phyloP scores from a whole-genome alignment of 2,888 invertebrate genomes.

The Plusia festucae region DNA sequence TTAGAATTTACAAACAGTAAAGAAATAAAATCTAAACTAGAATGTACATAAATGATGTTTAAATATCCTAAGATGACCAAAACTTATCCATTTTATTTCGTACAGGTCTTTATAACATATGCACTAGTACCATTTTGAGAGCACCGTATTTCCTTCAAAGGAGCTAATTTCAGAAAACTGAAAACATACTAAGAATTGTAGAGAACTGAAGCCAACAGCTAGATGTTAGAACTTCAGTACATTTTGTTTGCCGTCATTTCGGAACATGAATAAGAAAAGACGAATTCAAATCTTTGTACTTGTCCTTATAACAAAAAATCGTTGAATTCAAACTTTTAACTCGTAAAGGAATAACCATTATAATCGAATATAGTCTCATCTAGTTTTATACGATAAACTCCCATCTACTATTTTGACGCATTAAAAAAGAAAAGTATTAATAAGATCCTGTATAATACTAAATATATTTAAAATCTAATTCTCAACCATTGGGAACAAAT shows the following conservation, averaged over 20 bases:
- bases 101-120: not conserved
- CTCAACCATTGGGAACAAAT: not conserved
- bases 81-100: not conserved
- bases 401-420: no score
- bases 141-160: not conserved
- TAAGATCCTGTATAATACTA: not conserved
- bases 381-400: no score
- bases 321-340: no score
- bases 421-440: no score
- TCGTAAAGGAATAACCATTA: no score
- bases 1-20: not conserved
- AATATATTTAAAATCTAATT: not conserved
- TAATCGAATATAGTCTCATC: no score
- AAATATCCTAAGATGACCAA: not conserved
- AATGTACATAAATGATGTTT: not conserved
- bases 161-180: not conserved
- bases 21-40: not conserved
- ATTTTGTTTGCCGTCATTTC: not conserved
- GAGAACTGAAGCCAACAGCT: constrained; percentile 4
- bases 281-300: not conserved
- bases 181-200: constrained; percentile 1
- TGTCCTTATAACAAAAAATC: not conserved
- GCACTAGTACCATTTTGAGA: not conserved
- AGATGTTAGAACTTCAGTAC: not conserved
- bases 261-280: not conserved